phyloP scores from a whole-genome alignment of 2,888 invertebrate species.

The Dyspetes luteomarginatus region DNA sequence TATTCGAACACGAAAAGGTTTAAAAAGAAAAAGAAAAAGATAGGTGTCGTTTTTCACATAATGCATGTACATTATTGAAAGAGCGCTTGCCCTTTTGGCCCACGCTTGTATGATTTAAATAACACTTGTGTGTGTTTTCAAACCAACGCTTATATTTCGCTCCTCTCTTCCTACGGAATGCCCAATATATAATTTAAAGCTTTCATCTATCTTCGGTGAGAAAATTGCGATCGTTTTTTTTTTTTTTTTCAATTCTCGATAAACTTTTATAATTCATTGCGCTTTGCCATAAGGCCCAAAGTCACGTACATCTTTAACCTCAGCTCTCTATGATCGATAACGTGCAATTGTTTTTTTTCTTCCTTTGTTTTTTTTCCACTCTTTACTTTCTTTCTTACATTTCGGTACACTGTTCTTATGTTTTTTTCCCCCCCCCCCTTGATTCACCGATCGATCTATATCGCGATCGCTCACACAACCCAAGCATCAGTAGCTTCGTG shows the following conservation, averaged over 20 bases:
- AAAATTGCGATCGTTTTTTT: constrained; percentile 12
- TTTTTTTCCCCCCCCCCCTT: constrained; percentile 5
- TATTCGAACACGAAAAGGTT: too few species aligned
- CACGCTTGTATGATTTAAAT: too few species aligned
- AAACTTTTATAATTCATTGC: constrained; percentile 22
- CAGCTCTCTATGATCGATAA: constrained; percentile 16
- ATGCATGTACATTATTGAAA: too few species aligned
- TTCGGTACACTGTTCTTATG: constrained; percentile 16
- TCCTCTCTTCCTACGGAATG: too few species aligned
- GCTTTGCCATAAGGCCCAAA: neutral
- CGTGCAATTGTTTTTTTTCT: constrained; percentile 20
- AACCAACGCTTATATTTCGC: neutral
- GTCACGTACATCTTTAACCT: constrained; percentile 43
- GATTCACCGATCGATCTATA: constrained; percentile 57
- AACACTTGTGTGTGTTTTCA: too few species aligned
- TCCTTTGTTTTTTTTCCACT: neutral
- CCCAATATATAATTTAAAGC: neutral
- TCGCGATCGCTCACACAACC: constrained; percentile 55
- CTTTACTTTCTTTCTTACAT: constrained; percentile 30
- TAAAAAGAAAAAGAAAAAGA: too few species aligned
- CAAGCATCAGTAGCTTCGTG: constrained; percentile 37
- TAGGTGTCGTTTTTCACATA: too few species aligned
- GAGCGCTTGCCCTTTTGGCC: too few species aligned
- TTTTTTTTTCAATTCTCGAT: neutral
- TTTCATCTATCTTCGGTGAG: constrained; percentile 3